These are phyloP conservation scores for Hemibagrus guttatus DNA, from an alignment of 2,797 vertebrate species.

Conservation along the genomic window DNA sequence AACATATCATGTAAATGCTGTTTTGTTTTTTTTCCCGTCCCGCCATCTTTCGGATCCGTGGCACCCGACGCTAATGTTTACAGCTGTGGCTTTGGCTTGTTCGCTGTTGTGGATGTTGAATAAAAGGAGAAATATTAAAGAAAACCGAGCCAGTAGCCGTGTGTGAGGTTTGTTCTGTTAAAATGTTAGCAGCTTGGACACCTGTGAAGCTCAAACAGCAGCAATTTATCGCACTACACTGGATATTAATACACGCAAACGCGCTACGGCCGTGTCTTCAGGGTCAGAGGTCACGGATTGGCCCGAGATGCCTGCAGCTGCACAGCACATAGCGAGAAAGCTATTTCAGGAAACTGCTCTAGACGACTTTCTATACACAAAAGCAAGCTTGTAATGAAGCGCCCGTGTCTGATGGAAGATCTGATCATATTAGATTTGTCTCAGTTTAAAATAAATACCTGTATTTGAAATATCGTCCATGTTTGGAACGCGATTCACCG, in stretches of 20 bases:
- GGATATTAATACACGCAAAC: slow-evolving; percentile 10
- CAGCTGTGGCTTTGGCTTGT: slow-evolving; percentile 63
- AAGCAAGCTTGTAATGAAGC: not conserved
- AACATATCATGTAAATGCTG: slow-evolving; percentile 10
- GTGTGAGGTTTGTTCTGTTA: slow-evolving; percentile 23
- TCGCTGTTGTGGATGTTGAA: slow-evolving; percentile 46
- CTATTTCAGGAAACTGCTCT: slow-evolving; percentile 34
- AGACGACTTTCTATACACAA: not conserved
- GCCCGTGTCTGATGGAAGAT: not conserved
- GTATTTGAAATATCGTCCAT: no score
- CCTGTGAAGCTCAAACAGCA: slow-evolving; percentile 12
- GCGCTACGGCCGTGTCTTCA: not conserved
- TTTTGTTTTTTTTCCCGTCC: slow-evolving; percentile 46
- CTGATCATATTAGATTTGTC: no score
- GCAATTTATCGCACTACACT: not conserved
- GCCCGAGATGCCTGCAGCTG: not conserved
- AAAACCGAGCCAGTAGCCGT: not conserved
- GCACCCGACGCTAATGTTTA: slow-evolving; percentile 73
- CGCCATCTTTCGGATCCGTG: slow-evolving; percentile 51
- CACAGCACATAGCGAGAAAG: slow-evolving; percentile 24
- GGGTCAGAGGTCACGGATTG: slow-evolving; percentile 13
- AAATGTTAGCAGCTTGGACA: not conserved
- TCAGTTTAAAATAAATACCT: no score
- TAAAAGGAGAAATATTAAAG: slow-evolving; percentile 35
- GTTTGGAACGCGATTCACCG: no score